phyloP scores from a whole-genome alignment of 1,140 invertebrate genomes.

The Saccostrea echinata region DNA sequence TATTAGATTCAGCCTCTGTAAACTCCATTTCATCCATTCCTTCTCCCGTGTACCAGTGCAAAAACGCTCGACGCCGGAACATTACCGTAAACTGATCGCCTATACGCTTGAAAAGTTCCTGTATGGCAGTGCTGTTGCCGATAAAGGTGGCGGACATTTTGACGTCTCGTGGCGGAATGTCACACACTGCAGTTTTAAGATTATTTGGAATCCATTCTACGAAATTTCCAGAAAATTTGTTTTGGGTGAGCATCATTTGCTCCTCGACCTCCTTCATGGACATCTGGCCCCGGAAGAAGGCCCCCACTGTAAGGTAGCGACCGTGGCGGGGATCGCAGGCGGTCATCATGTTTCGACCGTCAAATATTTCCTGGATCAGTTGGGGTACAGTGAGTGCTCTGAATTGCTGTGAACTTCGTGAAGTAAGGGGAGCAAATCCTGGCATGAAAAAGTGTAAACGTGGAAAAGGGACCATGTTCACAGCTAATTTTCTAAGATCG shows the following conservation, averaged over 20 bases:
- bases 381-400: conserved; percentile 84
- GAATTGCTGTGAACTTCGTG: conserved; percentile 81
- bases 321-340: conserved; percentile 87
- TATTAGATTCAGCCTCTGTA: conserved; percentile 88
- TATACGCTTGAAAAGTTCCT: conserved; percentile 88
- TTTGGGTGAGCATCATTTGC: conserved; percentile 89
- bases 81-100: conserved; percentile 84
- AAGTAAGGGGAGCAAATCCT: conserved; percentile 87
- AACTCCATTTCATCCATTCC: conserved; percentile 91
- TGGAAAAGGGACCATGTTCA: conserved; percentile 88
- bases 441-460: conserved; percentile 91
- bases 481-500: conserved; percentile 90
- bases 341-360: conserved; percentile 89
- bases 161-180: conserved; percentile 93
- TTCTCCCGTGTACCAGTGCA: conserved; percentile 83
- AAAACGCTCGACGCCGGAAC: conserved; percentile 79
- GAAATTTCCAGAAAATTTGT: conserved; percentile 92
- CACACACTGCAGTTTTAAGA: conserved; percentile 93
- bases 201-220: conserved; percentile 97
- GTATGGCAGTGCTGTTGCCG: conserved; percentile 86
- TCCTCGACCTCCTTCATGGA: conserved; percentile 85
- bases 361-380: conserved; percentile 87
- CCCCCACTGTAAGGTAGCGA: conserved; percentile 87
- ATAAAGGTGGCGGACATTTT: conserved; percentile 95
- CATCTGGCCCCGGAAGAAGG: conserved; percentile 90